phyloP scores from a whole-genome alignment of 2,888 invertebrate species.

The Callimorpha dominula region DNA sequence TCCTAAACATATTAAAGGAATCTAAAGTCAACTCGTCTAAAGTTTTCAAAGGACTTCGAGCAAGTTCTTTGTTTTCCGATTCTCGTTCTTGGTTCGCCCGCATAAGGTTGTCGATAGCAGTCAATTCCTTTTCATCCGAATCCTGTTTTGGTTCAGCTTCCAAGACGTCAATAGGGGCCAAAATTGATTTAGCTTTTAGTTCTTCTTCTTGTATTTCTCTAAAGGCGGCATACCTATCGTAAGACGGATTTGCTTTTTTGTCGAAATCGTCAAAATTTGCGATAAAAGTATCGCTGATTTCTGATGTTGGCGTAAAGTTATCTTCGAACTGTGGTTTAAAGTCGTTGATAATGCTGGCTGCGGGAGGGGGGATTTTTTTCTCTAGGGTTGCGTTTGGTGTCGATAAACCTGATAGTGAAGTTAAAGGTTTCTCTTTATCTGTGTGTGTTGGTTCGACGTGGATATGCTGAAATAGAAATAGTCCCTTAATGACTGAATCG shows the following conservation, averaged over 20 bases:
- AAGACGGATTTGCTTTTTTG: constrained; percentile 85
- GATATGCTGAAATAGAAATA: constrained; percentile 67
- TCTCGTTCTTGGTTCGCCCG: constrained; percentile 65
- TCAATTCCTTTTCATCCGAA: constrained; percentile 73
- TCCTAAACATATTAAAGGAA: constrained; percentile 78
- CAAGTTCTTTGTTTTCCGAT: constrained; percentile 64
- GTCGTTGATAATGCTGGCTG: constrained; percentile 52
- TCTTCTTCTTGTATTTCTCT: constrained; percentile 94
- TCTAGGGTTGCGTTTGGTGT: constrained; percentile 33
- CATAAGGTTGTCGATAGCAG: constrained; percentile 71
- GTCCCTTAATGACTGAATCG: not conserved
- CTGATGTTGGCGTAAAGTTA: constrained; percentile 83
- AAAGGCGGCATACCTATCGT: constrained; percentile 95
- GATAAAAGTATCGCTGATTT: constrained; percentile 85
- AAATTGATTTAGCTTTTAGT: constrained; percentile 81
- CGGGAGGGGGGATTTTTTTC: constrained; percentile 45
- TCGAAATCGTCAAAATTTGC: constrained; percentile 89
- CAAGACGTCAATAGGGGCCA: constrained; percentile 66
- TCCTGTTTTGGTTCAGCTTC: constrained; percentile 72
- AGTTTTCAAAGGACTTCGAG: constrained; percentile 75
- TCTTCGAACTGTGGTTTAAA: constrained; percentile 89
- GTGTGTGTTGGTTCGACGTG: constrained; percentile 66
- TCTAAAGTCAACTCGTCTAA: constrained; percentile 78
- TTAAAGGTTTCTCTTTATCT: constrained; percentile 65
- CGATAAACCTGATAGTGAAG: constrained; percentile 43